A percentile compares a stretch with the other conserved stretches of the same genome.
Conservation (phyloP, 1,140 invertebrate species). For the Oryzaephilus surinamensis region DNA sequence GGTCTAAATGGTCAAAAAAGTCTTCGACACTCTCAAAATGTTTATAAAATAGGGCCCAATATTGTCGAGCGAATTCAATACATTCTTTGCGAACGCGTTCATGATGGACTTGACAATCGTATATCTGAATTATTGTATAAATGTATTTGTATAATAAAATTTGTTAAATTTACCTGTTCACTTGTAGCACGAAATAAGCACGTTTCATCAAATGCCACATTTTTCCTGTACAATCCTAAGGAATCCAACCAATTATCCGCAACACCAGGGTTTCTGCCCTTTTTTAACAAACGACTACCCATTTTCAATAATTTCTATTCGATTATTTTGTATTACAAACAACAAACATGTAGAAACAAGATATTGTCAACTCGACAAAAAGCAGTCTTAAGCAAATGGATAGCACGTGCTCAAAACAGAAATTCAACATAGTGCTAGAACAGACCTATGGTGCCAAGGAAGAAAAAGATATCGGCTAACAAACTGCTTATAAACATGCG, state of each 20-base stretch:
- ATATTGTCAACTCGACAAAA: no score
- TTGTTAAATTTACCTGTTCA: conserved; percentile 54
- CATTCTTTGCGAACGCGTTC: conserved; percentile 60
- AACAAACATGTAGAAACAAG: no score
- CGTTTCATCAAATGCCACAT: conserved; percentile 69
- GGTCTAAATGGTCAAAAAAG: conserved; percentile 35
- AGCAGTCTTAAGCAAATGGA: no score
- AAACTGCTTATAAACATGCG: no score
- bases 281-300: no score
- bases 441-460: no score
- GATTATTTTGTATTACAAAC: no score
- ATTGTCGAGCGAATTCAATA: conserved; percentile 55
- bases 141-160: conserved; percentile 7
- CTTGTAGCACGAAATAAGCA: conserved; percentile 76
- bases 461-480: no score
- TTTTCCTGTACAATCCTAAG: conserved; percentile 70
- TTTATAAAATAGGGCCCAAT: conserved; percentile 42
- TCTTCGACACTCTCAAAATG: conserved; percentile 36
- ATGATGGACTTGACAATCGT: conserved; percentile 65
- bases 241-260: conserved; percentile 69
- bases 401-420: no score
- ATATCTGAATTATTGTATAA: conserved; percentile 38
- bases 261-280: conserved; percentile 35
- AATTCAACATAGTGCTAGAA: no score
- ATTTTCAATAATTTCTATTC: no score